These are phyloP conservation scores for Aeoliscus strigatus DNA, from an alignment of 2,797 vertebrate genomes.

Conservation along the genomic window DNA sequence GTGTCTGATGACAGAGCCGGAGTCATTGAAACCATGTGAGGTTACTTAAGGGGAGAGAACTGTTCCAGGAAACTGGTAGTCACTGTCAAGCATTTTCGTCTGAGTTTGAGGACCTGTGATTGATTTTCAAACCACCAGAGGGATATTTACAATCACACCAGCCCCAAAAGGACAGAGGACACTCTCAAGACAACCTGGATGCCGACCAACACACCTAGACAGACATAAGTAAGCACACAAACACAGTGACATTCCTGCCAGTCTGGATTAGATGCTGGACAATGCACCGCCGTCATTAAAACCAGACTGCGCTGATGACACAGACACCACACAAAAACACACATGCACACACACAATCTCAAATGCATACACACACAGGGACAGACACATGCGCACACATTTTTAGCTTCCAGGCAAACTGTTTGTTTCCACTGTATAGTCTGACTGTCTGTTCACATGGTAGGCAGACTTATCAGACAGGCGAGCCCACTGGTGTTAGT, in stretches of 20 bases:
- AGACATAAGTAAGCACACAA: conserved; percentile 16
- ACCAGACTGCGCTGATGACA: conserved; percentile 65
- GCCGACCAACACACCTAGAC: conserved; percentile 21
- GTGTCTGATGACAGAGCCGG: conserved; percentile 60
- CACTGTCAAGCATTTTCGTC: conserved; percentile 55
- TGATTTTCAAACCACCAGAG: conserved; percentile 64
- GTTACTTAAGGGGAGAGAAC: conserved; percentile 51
- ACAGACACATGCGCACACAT: conserved; percentile 26
- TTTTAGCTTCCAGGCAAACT: conserved; percentile 47
- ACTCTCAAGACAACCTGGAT: conserved; percentile 28
- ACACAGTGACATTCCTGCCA: conserved; percentile 41
- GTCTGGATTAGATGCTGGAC: conserved; percentile 69
- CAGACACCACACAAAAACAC: conserved; percentile 58
- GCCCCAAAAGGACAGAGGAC: conserved; percentile 26
- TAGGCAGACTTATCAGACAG: conserved; percentile 50
- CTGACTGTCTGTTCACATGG: conserved; percentile 54
- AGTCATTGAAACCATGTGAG: conserved; percentile 67
- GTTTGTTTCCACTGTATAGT: conserved; percentile 67
- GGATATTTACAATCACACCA: conserved; percentile 43
- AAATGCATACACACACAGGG: conserved; percentile 27
- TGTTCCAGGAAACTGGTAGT: conserved; percentile 68
- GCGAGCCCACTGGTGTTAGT: conserved; percentile 38
- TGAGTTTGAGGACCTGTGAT: conserved; percentile 51
- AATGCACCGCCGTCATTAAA: conserved; percentile 64
- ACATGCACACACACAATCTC: conserved; percentile 18